These are phyloP conservation scores for Sphaerophoria rueppellii DNA, from an alignment of 2,888 invertebrate species.

Conservation along the genomic window DNA sequence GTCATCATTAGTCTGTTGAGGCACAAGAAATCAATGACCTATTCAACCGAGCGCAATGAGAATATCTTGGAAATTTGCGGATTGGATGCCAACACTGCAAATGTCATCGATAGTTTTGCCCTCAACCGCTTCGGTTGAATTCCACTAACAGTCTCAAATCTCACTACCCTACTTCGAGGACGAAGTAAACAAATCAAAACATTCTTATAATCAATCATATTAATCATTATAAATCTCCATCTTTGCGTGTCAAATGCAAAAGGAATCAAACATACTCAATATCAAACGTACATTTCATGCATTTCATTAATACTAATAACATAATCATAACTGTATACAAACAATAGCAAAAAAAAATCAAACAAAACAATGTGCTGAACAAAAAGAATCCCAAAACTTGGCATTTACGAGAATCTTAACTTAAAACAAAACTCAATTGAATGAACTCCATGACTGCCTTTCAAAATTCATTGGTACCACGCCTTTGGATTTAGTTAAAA, in stretches of 20 bases:
- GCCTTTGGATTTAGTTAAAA: constrained; percentile 67
- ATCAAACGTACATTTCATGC: constrained; percentile 6
- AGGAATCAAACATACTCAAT: background rate
- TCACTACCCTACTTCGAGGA: constrained; percentile 14
- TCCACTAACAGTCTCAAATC: constrained; percentile 17
- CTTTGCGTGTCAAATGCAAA: background rate
- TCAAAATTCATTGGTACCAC: constrained; percentile 68
- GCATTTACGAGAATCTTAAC: constrained; percentile 18
- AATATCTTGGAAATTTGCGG: constrained; percentile 83
- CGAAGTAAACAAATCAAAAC: constrained; percentile 1
- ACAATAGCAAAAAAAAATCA: constrained; percentile 1
- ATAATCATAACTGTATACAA: constrained; percentile 2
- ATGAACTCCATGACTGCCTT: constrained; percentile 71
- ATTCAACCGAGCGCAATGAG: constrained; percentile 75
- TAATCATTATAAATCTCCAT: no score
- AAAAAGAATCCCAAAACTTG: constrained; percentile 10
- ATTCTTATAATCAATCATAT: constrained; percentile 10
- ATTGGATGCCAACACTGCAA: constrained; percentile 82
- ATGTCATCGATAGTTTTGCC: constrained; percentile 83
- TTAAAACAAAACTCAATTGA: constrained; percentile 30
- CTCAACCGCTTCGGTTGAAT: constrained; percentile 75
- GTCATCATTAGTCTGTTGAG: constrained; percentile 79
- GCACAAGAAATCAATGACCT: constrained; percentile 77
- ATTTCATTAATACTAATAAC: constrained; percentile 9
- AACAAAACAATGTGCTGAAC: constrained; percentile 17